Base-by-base conservation (phyloP, 2,888 invertebrate genomes). In the Aethes cnicana region DNA sequence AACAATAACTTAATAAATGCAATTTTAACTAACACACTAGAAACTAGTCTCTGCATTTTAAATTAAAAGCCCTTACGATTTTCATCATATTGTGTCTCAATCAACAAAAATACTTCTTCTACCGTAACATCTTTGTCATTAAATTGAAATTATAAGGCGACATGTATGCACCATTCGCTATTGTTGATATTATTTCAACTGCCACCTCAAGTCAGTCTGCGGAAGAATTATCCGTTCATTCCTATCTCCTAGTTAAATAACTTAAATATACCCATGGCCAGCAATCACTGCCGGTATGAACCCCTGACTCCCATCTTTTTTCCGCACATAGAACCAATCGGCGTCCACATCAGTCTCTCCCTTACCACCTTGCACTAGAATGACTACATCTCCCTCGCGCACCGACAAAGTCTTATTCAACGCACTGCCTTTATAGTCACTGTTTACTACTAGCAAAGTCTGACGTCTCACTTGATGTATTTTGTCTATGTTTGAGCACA, bases 241-340 rank as follows among this genome's bases (percentile, higher is more conserved):
- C n/a, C n/a, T n/a, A n/a, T n/a, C n/a, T n/a, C n/a, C n/a, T 30
- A 44, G 47, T 44, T 56, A 39, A 56, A 28, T 7, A 42, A 52
- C 9, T 76, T 68, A 95, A 72, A 95, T 91, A 74, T 94, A 95
- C 11, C 95, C 95, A 77, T 95, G 93, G 2, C 95, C 95, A 35
- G 95, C 95, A 11, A 95, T 91, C 36, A 91, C 92, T 5, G 95
- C 94, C 0, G 95, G 95, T 62, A 95, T 95, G 64, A 94, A 95
- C 30, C 95, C 95, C 66, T 94, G 93, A 55, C 81, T 87, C 0
- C 95, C 95, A 61, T 94, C 93, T 56, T 91, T 91, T 60, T 93
- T 93, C 68, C 91, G 90, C 30, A 95, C 93, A 81, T 93, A 95
- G 77, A 95, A 95, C 95, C 95, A 95, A 53, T 95, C 94, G 0